Percentiles rank a stretch among this genome's conserved stretches.
Evolutionary conservation across 2,113 vertebrate species (phyloP).

Genomic region (Ammodytes dubius): DNA sequence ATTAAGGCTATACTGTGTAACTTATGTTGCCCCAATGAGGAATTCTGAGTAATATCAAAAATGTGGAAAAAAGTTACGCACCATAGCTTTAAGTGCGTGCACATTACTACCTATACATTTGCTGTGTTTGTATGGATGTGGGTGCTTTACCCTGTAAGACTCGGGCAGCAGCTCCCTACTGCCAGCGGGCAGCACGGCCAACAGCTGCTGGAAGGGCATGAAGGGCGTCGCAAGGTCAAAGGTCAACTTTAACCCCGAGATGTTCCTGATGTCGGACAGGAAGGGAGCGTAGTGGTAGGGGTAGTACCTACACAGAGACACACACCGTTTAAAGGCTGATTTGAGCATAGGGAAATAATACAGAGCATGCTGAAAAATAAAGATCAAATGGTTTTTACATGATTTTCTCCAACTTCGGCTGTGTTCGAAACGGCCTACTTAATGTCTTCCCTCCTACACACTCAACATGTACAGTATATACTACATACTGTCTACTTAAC

Average conservation of each 20-base stretch:
- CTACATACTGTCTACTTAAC: no score
- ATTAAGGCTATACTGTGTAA: no score
- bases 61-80: no score
- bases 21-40: no score
- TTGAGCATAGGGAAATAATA: background rate
- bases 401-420: no score
- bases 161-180: conserved; percentile 94
- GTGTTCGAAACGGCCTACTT: no score
- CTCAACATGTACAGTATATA: no score
- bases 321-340: background rate
- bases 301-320: conserved; percentile 89
- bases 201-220: conserved; percentile 97
- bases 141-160: conserved; percentile 89
- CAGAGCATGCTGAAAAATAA: background rate
- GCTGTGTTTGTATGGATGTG: background rate
- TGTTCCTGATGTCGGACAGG: conserved; percentile 93
- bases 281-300: conserved; percentile 98
- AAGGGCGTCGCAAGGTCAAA: conserved; percentile 95
- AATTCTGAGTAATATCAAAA: no score
- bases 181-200: conserved; percentile 95
- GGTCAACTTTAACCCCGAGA: conserved; percentile 87
- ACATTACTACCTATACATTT: background rate
- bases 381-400: background rate
- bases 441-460: no score
- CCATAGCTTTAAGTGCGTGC: no score